phyloP scores from a whole-genome alignment of 2,113 vertebrate species.

The Anhinga anhinga region DNA sequence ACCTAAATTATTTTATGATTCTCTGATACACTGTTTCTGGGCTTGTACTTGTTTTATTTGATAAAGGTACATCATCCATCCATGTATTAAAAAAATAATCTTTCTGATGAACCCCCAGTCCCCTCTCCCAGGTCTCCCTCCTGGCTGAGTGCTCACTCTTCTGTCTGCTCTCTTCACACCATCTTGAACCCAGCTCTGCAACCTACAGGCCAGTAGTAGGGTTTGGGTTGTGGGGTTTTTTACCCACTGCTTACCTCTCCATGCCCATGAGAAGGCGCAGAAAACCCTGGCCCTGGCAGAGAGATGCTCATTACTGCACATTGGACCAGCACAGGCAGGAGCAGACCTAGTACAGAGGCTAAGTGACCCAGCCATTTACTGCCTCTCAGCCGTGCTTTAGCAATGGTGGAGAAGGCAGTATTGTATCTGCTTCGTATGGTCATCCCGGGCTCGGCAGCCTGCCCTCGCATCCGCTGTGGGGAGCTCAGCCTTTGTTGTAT shows the following conservation, averaged over 20 bases:
- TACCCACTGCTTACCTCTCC: neutral
- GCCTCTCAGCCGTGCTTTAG: neutral
- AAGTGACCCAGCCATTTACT: neutral
- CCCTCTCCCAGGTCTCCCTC: neutral
- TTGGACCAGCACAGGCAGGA: neutral
- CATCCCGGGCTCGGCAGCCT: neutral
- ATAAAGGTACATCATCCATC: constrained; percentile 75
- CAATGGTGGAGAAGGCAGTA: neutral
- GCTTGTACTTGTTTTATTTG: constrained; percentile 75
- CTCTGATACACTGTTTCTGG: neutral
- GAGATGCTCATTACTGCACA: neutral
- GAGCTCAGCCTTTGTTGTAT: neutral
- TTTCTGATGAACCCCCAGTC: constrained; percentile 60
- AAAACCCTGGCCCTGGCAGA: neutral
- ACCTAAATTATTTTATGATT: neutral
- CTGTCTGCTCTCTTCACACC: neutral
- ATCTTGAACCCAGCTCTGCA: neutral
- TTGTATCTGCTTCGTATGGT: neutral
- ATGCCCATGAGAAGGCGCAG: neutral
- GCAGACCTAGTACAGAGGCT: neutral
- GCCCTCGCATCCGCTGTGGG: neutral
- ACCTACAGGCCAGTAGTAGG: neutral
- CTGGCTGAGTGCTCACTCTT: neutral
- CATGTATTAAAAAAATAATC: constrained; percentile 80
- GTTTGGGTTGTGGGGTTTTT: neutral